Conservation (phyloP, 2,888 invertebrate genomes). For the Leptopilina myrica region DNA sequence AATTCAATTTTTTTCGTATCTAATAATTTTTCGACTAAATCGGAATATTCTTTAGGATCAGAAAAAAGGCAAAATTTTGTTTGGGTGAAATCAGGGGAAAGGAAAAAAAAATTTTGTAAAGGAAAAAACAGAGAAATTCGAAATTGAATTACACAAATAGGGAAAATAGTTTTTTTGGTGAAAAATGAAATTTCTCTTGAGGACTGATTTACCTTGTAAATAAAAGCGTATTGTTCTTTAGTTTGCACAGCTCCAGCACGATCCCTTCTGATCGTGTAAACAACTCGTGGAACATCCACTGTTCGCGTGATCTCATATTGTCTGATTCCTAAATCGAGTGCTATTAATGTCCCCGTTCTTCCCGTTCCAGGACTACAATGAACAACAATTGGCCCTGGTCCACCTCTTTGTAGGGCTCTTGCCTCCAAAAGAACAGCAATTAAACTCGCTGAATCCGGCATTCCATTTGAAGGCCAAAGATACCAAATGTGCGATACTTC, state of each 20-base stretch:
- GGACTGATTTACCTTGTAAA: conserved; percentile 85
- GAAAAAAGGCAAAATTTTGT: no score
- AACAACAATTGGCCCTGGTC: conserved; percentile 86
- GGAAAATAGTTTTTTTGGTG: not conserved
- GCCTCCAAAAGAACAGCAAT: conserved; percentile 93
- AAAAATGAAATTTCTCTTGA: no score
- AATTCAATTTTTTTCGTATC: no score
- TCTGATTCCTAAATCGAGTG: conserved; percentile 91
- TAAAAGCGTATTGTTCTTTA: conserved; percentile 93
- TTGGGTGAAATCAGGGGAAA: no score
- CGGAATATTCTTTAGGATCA: no score
- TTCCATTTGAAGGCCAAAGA: conserved; percentile 94
- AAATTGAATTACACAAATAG: no score
- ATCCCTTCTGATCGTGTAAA: conserved; percentile 90
- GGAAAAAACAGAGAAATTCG: no score
- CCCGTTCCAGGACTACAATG: conserved; percentile 95
- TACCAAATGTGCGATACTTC: conserved; percentile 96
- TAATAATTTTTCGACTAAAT: no score
- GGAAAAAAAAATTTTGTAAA: no score
- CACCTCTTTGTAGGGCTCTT: conserved; percentile 77
- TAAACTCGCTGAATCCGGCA: conserved; percentile 90
- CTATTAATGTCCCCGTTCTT: conserved; percentile 90
- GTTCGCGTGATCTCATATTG: conserved; percentile 89
- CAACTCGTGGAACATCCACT: conserved; percentile 91
- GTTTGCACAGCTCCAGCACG: conserved; percentile 94